Evolutionary conservation across 1,140 invertebrate genomes (phyloP).

Genomic region (Pogonognathellus flavescens): DNA sequence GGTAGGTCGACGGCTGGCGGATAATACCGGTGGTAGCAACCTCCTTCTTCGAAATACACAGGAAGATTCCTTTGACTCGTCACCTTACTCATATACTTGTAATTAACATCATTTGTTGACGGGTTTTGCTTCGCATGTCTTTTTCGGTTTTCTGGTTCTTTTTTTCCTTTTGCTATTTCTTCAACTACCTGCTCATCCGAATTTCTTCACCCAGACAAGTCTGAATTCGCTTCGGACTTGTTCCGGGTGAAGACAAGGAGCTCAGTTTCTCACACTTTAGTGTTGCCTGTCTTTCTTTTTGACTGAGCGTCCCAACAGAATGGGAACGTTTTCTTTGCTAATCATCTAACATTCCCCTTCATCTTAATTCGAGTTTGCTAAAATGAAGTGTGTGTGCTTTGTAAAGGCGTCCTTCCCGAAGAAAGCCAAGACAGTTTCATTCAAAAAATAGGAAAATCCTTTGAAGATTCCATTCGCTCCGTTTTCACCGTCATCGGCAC

Average conservation of each 20-base stretch:
- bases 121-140: slow-evolving; percentile 36
- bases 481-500: slow-evolving; percentile 72
- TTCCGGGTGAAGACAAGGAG: too few relatives aligned
- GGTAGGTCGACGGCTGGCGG: slow-evolving; percentile 17
- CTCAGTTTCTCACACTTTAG: too few relatives aligned
- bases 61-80: slow-evolving; percentile 21
- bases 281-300: too few relatives aligned
- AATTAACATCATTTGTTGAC: slow-evolving; percentile 2
- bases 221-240: too few relatives aligned
- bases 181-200: not conserved
- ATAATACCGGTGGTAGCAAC: slow-evolving; percentile 14
- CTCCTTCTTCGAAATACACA: slow-evolving; percentile 27
- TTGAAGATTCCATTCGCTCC: slow-evolving; percentile 71
- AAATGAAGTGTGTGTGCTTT: not conserved
- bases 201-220: too few relatives aligned
- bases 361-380: too few relatives aligned
- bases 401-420: slow-evolving; percentile 65
- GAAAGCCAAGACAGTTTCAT: slow-evolving; percentile 58
- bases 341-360: not conserved
- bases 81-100: slow-evolving; percentile 41
- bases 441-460: slow-evolving; percentile 68
- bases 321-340: too few relatives aligned
- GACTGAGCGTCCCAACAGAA: too few relatives aligned
- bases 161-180: not conserved
- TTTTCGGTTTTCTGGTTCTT: not conserved